These are phyloP conservation scores for Holacanthus passer DNA, from an alignment of 2,113 vertebrate genomes.

Conservation along the genomic window DNA sequence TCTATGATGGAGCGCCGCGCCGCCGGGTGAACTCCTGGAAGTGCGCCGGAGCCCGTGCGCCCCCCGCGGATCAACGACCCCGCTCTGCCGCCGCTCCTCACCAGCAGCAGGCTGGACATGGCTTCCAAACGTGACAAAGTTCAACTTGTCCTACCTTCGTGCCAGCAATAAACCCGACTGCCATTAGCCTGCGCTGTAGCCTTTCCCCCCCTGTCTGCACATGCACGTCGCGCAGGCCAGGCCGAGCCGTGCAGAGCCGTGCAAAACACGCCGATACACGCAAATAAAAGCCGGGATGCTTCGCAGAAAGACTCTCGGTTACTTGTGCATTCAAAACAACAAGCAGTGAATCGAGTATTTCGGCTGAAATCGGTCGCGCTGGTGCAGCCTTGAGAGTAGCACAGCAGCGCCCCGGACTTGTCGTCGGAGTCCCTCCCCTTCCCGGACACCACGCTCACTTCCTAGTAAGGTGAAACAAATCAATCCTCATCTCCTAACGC, in stretches of 20 bases:
- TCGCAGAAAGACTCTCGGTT: background rate
- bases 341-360: conserved; percentile 19
- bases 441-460: conserved; percentile 93
- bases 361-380: conserved; percentile 25
- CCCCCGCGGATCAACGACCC: conserved; percentile 34
- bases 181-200: conserved; percentile 67
- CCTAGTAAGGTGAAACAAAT: conserved; percentile 98
- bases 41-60: conserved; percentile 61
- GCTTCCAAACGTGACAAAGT: conserved; percentile 78
- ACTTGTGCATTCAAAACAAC: background rate
- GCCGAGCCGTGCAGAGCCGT: conserved; percentile 17
- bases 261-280: background rate
- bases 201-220: conserved; percentile 1
- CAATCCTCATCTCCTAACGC: conserved; percentile 88
- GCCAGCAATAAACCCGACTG: conserved; percentile 31
- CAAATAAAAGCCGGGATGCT: background rate
- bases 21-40: conserved; percentile 64
- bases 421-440: conserved; percentile 93
- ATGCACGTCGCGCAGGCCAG: conserved; percentile 21
- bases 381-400: conserved; percentile 53
- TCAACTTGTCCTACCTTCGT: conserved; percentile 66
- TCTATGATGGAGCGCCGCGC: conserved; percentile 88
- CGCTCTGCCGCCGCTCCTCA: conserved; percentile 43
- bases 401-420: conserved; percentile 69
- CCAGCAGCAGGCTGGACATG: conserved; percentile 67